A percentile compares a stretch with the other conserved stretches of the same genome.
Evolutionary conservation across 2,888 invertebrate species (phyloP).

Genomic region (Aleiodes leptofemur): DNA sequence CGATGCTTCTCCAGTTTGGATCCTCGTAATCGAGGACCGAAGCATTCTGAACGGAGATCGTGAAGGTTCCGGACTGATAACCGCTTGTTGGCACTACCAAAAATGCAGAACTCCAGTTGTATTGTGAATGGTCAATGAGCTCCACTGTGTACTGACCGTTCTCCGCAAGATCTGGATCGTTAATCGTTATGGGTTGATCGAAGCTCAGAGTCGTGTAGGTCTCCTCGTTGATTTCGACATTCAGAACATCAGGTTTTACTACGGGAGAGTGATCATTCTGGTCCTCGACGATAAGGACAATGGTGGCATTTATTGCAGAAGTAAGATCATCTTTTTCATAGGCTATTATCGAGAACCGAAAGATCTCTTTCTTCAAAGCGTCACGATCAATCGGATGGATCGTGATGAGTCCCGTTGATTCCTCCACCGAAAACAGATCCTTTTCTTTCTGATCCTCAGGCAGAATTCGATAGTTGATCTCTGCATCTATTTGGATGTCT

Average conservation of each 20-base stretch:
- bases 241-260: constrained; percentile 72
- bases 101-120: constrained; percentile 76
- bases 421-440: constrained; percentile 59
- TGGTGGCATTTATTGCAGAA: constrained; percentile 55
- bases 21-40: constrained; percentile 80
- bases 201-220: constrained; percentile 76
- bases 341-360: constrained; percentile 67
- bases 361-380: constrained; percentile 58
- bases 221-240: constrained; percentile 77
- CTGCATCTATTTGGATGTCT: constrained; percentile 78
- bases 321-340: constrained; percentile 65
- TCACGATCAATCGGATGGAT: constrained; percentile 73
- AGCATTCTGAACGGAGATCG: constrained; percentile 78
- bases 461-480: constrained; percentile 77
- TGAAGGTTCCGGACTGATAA: constrained; percentile 79
- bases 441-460: constrained; percentile 71
- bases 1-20: constrained; percentile 76
- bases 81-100: constrained; percentile 79
- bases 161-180: constrained; percentile 75
- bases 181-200: constrained; percentile 75
- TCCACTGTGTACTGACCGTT: constrained; percentile 79
- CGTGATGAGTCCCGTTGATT: constrained; percentile 63
- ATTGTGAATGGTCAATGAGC: constrained; percentile 62
- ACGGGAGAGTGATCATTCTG: constrained; percentile 83
- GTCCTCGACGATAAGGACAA: constrained; percentile 75